Evolutionary conservation across 2,888 invertebrate genomes (phyloP).

Genomic region (Xestia ashworthii): DNA sequence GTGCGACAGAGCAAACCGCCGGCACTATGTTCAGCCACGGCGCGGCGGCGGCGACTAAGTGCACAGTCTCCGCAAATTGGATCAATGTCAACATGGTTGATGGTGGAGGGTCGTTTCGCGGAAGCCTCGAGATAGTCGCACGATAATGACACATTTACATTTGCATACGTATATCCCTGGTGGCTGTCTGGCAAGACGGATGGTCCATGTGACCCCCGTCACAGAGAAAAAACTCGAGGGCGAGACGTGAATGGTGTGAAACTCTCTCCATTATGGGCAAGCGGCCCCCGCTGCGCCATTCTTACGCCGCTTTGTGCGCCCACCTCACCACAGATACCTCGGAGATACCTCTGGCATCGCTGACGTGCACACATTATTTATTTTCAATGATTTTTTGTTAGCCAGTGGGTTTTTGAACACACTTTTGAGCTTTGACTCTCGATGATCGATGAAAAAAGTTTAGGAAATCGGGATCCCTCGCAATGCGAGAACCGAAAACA

Average conservation of each 20-base stretch:
- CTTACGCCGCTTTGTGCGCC: conserved; percentile 79
- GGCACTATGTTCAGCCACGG: background rate
- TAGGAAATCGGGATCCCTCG: conserved; percentile 70
- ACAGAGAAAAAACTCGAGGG: conserved; percentile 77
- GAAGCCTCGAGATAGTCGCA: conserved; percentile 44
- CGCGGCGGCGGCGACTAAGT: background rate
- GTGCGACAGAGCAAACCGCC: conserved; percentile 40
- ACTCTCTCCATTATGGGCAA: conserved; percentile 79
- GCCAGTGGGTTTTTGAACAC: conserved; percentile 75
- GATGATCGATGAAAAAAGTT: conserved; percentile 76
- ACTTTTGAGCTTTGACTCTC: conserved; percentile 74
- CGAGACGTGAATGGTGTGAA: conserved; percentile 84
- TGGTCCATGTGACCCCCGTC: conserved; percentile 81
- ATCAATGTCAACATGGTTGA: conserved; percentile 13
- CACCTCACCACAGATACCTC: conserved; percentile 68
- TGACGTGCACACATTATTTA: conserved; percentile 82
- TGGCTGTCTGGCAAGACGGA: conserved; percentile 76
- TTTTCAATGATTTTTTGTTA: conserved; percentile 79
- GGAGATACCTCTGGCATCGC: conserved; percentile 72
- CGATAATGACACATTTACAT: conserved; percentile 66
- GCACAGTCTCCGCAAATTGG: conserved; percentile 2
- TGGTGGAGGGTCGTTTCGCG: conserved; percentile 16
- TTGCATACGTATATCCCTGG: conserved; percentile 73
- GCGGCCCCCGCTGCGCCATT: conserved; percentile 84
- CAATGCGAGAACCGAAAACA: conserved; percentile 70